Conservation (phyloP, 2,113 vertebrate species). For the Sprattus sprattus region DNA sequence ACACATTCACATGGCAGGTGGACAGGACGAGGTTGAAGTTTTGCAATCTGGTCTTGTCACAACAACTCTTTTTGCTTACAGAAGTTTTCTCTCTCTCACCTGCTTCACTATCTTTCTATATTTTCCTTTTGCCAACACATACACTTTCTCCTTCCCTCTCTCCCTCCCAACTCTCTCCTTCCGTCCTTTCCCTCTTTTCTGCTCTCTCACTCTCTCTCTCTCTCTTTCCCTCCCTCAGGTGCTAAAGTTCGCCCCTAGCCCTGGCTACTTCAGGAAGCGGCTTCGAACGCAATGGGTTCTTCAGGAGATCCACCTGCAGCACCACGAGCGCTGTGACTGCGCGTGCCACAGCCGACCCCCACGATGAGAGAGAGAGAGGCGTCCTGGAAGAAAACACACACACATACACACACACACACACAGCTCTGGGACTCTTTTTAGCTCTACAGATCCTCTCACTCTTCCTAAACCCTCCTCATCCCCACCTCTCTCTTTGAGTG, state of each 20-base stretch:
- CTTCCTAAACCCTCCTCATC: conserved; percentile 19
- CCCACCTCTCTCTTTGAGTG: background rate
- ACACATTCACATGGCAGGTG: conserved; percentile 15
- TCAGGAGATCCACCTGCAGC: conserved; percentile 88
- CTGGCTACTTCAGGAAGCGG: conserved; percentile 67
- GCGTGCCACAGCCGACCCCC: conserved; percentile 86
- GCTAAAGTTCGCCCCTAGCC: conserved; percentile 85
- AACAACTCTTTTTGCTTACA: background rate
- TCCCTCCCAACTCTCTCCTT: background rate
- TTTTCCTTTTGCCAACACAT: background rate
- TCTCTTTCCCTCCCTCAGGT: conserved; percentile 71
- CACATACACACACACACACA: background rate
- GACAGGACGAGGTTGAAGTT: background rate
- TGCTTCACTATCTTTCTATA: background rate
- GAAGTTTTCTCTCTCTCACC: background rate
- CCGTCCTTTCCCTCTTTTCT: background rate
- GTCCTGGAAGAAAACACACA: background rate
- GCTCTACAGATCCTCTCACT: conserved; percentile 8
- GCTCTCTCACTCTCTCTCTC: conserved; percentile 23
- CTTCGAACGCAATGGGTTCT: conserved; percentile 74
- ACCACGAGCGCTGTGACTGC: conserved; percentile 92
- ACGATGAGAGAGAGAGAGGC: conserved; percentile 74
- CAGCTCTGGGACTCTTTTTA: background rate
- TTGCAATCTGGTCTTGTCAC: background rate
- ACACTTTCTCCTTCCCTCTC: background rate